A percentile compares a stretch with the other conserved stretches of the same genome.
phyloP scores from a whole-genome alignment of 2,888 invertebrate species.

The Nyleta sp. region DNA sequence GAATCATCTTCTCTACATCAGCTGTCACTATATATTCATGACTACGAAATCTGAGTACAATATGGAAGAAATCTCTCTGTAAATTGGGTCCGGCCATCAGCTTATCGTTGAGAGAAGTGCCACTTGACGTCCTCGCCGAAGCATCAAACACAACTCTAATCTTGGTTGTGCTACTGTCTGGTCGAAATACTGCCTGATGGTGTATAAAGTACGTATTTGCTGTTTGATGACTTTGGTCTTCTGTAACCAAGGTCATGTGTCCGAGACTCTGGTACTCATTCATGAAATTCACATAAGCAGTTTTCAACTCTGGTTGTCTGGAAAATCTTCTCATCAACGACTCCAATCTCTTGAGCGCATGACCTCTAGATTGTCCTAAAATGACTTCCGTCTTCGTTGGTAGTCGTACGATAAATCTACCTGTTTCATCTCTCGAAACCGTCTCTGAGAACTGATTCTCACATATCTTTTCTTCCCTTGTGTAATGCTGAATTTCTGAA shows the following conservation, averaged over 20 bases:
- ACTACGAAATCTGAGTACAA: background rate
- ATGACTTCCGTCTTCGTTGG: slow-evolving; percentile 11
- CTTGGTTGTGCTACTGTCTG: slow-evolving; percentile 1
- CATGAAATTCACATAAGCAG: slow-evolving; percentile 49
- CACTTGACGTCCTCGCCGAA: background rate
- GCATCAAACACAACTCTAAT: slow-evolving; percentile 17
- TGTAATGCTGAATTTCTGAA: background rate
- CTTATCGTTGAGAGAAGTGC: too few species aligned
- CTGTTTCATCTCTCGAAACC: slow-evolving; percentile 20
- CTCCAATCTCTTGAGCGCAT: slow-evolving; percentile 40
- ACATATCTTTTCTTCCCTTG: background rate
- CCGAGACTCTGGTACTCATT: slow-evolving; percentile 44
- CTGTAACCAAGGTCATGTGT: slow-evolving; percentile 39
- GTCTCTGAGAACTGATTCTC: background rate
- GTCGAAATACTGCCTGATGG: slow-evolving; percentile 21
- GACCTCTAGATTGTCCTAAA: slow-evolving; percentile 49
- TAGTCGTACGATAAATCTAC: slow-evolving; percentile 55
- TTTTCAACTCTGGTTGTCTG: slow-evolving; percentile 19
- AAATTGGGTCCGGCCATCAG: background rate
- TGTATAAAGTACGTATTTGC: slow-evolving; percentile 13
- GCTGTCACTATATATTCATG: background rate
- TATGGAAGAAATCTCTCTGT: background rate
- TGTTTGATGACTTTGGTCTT: background rate
- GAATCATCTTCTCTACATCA: background rate
- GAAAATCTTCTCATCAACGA: slow-evolving; percentile 31